Conservation (phyloP, 64 coral and sea anemone species). For the Stylophora pistillata region DNA sequence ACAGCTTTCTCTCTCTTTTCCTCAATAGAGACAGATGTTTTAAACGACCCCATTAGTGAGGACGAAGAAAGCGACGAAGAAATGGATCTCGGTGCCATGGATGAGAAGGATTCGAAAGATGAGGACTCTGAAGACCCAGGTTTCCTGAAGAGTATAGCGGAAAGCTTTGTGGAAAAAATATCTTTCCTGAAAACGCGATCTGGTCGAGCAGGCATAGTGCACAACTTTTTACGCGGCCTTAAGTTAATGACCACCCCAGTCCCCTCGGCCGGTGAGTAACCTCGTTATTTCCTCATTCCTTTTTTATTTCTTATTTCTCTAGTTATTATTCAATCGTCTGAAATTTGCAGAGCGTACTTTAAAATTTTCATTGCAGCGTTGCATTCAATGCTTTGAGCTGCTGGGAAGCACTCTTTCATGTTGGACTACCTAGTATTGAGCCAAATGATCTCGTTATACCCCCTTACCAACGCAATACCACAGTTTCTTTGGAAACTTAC, state of each 20-base stretch:
- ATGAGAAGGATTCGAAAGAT: not conserved
- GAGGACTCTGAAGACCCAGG: not conserved
- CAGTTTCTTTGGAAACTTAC: not conserved
- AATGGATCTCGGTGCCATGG: not conserved
- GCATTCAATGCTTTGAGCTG: no score
- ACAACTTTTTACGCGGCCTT: constrained; percentile 51
- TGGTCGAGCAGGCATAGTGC: constrained; percentile 41
- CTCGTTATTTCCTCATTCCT: no score
- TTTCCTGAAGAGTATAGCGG: not conserved
- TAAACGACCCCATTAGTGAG: not conserved
- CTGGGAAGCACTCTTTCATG: no score
- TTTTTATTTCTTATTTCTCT: no score
- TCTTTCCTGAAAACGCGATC: constrained; percentile 26
- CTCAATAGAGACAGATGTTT: not conserved
- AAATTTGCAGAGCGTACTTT: no score
- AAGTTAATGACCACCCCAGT: not conserved
- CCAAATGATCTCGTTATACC: no score
- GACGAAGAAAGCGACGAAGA: constrained; percentile 29
- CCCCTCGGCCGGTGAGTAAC: not conserved
- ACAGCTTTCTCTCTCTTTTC: not conserved
- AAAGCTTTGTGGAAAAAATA: constrained; percentile 15
- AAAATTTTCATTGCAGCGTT: no score
- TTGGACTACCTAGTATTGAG: no score
- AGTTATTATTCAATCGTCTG: no score
- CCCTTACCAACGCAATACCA: no score